Evolutionary conservation across 2,113 vertebrate species (phyloP).

Genomic region (Takifugu flavidus): DNA sequence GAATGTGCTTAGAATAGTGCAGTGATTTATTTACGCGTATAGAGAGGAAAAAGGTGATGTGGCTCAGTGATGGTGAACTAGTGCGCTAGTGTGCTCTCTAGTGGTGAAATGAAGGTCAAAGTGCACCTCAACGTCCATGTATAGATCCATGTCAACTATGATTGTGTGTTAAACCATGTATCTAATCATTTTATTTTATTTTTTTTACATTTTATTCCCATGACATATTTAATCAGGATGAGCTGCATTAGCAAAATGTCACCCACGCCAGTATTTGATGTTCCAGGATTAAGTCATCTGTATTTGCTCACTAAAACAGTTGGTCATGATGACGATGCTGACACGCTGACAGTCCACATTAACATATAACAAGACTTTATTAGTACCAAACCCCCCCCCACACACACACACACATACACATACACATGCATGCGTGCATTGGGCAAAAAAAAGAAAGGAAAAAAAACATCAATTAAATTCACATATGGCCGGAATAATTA

Average conservation of each 20-base stretch:
- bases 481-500: constrained; percentile 73
- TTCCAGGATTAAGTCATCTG: constrained; percentile 46
- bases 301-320: constrained; percentile 50
- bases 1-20: too few relatives aligned
- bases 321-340: constrained; percentile 52
- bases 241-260: constrained; percentile 46
- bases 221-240: constrained; percentile 46
- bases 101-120: constrained; percentile 35
- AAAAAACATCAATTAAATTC: constrained; percentile 58
- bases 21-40: too few relatives aligned
- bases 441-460: background rate
- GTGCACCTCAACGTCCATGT: constrained; percentile 1
- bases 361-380: constrained; percentile 64
- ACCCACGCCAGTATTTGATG: constrained; percentile 43
- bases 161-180: constrained; percentile 1
- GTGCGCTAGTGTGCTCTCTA: constrained; percentile 54
- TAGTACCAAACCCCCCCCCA: constrained; percentile 24
- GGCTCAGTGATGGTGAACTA: background rate
- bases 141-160: constrained; percentile 1
- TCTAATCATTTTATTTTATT: constrained; percentile 25
- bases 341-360: constrained; percentile 60
- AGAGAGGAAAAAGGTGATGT: background rate
- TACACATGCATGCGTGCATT: constrained; percentile 48
- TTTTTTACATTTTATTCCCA: constrained; percentile 25
- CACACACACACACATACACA: constrained; percentile 36